These are phyloP conservation scores for Phalloptychus januarius DNA, from an alignment of 2,797 vertebrate genomes.

Conservation along the genomic window DNA sequence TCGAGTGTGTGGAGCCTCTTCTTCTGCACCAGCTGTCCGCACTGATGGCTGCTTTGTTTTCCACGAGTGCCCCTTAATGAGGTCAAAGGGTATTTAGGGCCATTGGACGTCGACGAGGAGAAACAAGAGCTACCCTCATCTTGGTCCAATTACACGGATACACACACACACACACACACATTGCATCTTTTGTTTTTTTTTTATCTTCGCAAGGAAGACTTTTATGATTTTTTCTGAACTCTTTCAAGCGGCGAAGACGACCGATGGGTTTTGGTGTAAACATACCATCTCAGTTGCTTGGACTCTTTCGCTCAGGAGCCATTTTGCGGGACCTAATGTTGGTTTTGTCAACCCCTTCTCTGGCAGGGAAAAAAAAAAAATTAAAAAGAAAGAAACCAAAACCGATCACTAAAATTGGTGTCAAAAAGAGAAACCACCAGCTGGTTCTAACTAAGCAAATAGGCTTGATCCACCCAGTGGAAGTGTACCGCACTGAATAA, in stretches of 20 bases:
- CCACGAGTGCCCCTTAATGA: constrained; percentile 75
- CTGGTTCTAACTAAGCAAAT: constrained; percentile 1
- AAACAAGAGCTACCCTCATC: constrained; percentile 82
- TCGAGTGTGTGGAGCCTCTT: constrained; percentile 23
- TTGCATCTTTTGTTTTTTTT: no score
- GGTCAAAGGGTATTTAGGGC: constrained; percentile 78
- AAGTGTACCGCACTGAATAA: neutral
- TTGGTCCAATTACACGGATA: constrained; percentile 13
- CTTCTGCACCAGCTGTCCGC: constrained; percentile 61
- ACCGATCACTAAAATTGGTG: neutral
- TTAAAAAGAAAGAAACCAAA: neutral
- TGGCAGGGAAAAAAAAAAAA: neutral
- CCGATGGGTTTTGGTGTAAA: no score
- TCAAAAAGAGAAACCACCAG: neutral
- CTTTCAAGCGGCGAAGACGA: no score
- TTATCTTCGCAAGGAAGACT: neutral
- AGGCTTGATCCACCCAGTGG: constrained; percentile 3
- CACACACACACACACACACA: constrained; percentile 5
- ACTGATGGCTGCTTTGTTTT: constrained; percentile 74
- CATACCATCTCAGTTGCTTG: neutral
- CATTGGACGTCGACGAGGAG: constrained; percentile 66
- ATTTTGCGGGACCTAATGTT: neutral
- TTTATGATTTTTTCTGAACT: neutral
- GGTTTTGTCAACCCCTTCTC: neutral
- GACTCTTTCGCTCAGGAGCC: neutral